These are phyloP conservation scores for Aurelia sp. DNA, from an alignment of 30 jellyfish, hydroid and myxozoan species.

Conservation along the genomic window DNA sequence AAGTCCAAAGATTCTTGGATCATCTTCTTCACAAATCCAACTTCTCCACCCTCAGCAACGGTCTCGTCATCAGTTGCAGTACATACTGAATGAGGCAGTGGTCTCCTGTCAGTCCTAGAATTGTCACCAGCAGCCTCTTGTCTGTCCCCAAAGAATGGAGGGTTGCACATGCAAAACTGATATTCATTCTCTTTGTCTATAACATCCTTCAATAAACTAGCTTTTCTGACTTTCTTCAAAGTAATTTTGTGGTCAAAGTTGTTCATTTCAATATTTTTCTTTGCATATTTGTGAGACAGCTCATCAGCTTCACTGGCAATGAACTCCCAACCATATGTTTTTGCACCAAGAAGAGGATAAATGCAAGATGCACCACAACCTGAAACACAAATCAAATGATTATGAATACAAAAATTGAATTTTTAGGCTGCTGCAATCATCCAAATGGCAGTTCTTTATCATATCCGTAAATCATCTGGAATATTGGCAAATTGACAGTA, in stretches of 20 bases:
- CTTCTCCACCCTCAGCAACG: conserved; percentile 94
- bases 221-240: conserved; percentile 19
- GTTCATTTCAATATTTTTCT: conserved; percentile 71
- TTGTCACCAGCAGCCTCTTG: conserved; percentile 52
- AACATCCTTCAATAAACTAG: conserved; percentile 30
- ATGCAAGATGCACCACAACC: conserved; percentile 99
- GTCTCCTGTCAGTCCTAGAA: conserved; percentile 84
- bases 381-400: conserved; percentile 11
- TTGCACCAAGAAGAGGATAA: conserved; percentile 86
- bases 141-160: conserved; percentile 94
- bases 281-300: conserved; percentile 67
- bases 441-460: too few relatives aligned
- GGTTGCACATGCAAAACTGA: conserved; percentile 94
- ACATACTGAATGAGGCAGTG: conserved; percentile 72
- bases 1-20: conserved; percentile 77
- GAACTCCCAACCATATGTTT: conserved; percentile 82
- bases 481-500: too few relatives aligned
- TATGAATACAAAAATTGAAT: background rate
- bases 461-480: too few relatives aligned
- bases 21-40: conserved; percentile 79
- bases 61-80: conserved; percentile 89
- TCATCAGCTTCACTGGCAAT: conserved; percentile 89
- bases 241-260: conserved; percentile 7
- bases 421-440: too few relatives aligned
- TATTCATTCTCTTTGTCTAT: conserved; percentile 16